Percentiles rank a stretch among this genome's conserved stretches.
Conservation (phyloP, 2,113 vertebrate species). For the Phylloscopus trochiloides region DNA sequence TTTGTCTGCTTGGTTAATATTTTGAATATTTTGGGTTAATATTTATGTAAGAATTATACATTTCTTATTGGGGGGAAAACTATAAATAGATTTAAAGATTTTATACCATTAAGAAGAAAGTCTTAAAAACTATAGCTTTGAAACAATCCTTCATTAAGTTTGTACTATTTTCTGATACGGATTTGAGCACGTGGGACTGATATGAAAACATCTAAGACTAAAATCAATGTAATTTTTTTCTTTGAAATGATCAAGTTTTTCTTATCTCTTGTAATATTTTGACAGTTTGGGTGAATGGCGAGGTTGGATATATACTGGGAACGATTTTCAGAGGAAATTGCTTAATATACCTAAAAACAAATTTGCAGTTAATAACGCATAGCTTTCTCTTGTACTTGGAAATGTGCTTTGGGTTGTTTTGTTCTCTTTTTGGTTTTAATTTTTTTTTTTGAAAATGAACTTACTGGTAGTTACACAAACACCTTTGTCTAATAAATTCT, state of each 20-base stretch:
- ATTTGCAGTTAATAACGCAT: background rate
- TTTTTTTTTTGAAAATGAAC: background rate
- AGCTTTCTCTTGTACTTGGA: background rate
- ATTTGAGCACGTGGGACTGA: background rate
- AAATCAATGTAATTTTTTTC: background rate
- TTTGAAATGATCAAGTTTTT: background rate
- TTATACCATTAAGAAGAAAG: background rate
- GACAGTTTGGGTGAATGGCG: background rate
- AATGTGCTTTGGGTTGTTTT: background rate
- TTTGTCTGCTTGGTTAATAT: background rate
- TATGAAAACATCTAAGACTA: background rate
- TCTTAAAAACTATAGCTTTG: background rate
- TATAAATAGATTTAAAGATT: background rate
- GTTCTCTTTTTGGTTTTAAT: too few species aligned
- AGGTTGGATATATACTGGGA: background rate
- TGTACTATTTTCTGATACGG: background rate
- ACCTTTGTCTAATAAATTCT: background rate
- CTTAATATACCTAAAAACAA: accelerated
- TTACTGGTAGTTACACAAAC: background rate
- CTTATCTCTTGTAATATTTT: background rate
- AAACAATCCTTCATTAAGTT: background rate
- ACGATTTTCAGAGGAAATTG: background rate
- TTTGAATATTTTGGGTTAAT: background rate
- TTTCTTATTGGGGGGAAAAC: background rate
- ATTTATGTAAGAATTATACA: background rate